These are phyloP conservation scores for Brachypterus glaber DNA, from an alignment of 2,888 invertebrate genomes.

Conservation along the genomic window DNA sequence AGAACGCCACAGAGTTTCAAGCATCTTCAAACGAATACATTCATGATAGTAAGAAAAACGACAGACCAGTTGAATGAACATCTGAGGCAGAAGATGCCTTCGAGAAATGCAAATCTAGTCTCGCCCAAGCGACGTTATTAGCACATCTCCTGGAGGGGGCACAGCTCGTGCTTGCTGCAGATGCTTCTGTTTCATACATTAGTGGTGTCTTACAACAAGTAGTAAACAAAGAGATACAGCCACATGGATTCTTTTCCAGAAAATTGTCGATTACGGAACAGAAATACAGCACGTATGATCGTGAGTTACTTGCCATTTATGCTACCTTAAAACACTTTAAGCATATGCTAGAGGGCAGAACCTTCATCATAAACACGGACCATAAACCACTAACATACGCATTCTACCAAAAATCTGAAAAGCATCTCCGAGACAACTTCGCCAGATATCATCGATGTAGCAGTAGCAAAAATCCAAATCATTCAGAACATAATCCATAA, in stretches of 20 bases:
- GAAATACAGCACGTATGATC: constrained; percentile 14
- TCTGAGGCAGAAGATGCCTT: too few species aligned
- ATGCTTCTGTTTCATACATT: background rate
- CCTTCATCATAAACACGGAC: constrained; percentile 25
- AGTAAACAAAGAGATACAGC: constrained; percentile 13
- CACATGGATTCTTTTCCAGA: constrained; percentile 22
- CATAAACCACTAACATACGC: constrained; percentile 33
- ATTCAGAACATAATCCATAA: constrained; percentile 29
- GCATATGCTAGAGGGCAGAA: constrained; percentile 10
- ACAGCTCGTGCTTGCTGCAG: background rate
- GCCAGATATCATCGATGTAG: constrained; percentile 35
- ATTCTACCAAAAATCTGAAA: constrained; percentile 26
- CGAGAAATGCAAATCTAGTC: too few species aligned
- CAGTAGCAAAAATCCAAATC: constrained; percentile 28
- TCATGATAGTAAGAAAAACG: too few species aligned
- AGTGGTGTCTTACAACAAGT: background rate
- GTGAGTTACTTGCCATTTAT: constrained; percentile 14
- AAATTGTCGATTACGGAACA: constrained; percentile 13
- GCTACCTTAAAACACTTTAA: constrained; percentile 12
- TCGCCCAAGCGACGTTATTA: constrained; percentile 23
- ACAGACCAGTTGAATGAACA: too few species aligned
- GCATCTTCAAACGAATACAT: constrained; percentile 11
- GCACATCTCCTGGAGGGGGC: constrained; percentile 14
- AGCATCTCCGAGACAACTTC: too few species aligned
- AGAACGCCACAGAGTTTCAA: constrained; percentile 9